Percentiles rank a stretch among this genome's conserved stretches.
Evolutionary conservation across 2,797 vertebrate genomes (phyloP).

Genomic region (Mus spretus): DNA sequence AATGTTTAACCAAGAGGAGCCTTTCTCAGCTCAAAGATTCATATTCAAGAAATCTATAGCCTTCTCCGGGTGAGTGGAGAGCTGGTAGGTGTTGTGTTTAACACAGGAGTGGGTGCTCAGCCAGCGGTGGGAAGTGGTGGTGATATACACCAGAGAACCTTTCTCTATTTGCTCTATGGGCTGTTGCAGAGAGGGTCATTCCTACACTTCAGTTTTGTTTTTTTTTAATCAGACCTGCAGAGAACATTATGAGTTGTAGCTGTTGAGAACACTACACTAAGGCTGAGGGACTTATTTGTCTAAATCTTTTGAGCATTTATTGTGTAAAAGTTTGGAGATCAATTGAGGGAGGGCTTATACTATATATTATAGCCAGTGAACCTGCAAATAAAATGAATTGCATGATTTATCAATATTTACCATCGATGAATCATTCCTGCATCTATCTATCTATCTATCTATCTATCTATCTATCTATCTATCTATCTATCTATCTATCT

Average conservation of each 20-base stretch:
- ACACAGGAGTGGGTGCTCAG: background rate
- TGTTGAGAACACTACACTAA: background rate
- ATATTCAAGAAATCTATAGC: constrained; percentile 61
- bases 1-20: background rate
- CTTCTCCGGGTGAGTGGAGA: constrained; percentile 19
- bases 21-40: constrained; percentile 33
- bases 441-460: background rate
- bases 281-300: background rate
- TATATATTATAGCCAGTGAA: background rate
- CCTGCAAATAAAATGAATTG: background rate
- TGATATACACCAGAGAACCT: background rate
- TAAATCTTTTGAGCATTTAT: background rate
- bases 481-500: background rate
- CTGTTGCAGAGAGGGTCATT: background rate
- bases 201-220: background rate
- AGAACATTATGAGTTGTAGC: background rate
- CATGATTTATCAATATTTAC: background rate
- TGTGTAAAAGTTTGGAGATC: background rate
- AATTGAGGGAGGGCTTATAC: background rate
- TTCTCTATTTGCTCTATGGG: background rate
- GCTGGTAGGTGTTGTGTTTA: constrained; percentile 9
- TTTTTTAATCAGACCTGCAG: background rate
- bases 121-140: background rate
- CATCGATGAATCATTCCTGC: background rate
- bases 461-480: background rate